Conservation (phyloP, 2,888 invertebrate genomes). For the Epistrophe eligans region DNA sequence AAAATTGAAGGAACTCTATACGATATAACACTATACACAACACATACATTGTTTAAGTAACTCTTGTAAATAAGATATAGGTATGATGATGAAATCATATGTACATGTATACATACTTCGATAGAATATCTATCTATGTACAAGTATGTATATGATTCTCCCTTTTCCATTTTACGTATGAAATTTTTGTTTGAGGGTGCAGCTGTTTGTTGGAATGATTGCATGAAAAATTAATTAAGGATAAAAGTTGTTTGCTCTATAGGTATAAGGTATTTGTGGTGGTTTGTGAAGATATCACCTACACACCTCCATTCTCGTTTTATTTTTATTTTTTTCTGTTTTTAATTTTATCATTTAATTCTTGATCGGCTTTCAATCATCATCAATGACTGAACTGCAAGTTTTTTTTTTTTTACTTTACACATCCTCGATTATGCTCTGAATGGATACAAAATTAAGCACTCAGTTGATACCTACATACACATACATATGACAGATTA, state of each 20-base stretch:
- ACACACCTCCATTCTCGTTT: background rate
- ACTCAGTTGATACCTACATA: background rate
- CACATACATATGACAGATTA: constrained; percentile 20
- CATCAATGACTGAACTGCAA: constrained; percentile 3
- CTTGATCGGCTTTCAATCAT: constrained; percentile 59
- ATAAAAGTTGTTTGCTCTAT: constrained; percentile 64
- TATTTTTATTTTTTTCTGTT: constrained; percentile 1
- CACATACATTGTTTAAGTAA: background rate
- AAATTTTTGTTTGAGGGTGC: constrained; percentile 51
- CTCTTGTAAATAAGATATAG: background rate
- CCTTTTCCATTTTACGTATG: constrained; percentile 49
- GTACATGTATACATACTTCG: background rate
- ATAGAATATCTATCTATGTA: background rate
- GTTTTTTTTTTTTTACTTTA: background rate
- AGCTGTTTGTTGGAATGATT: constrained; percentile 63
- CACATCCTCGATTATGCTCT: background rate
- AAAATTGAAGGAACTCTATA: constrained; percentile 42
- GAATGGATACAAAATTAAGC: constrained; percentile 13
- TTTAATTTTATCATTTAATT: constrained; percentile 58
- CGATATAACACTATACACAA: background rate
- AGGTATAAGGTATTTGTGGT: constrained; percentile 23
- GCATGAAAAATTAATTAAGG: constrained; percentile 75
- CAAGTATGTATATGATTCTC: background rate
- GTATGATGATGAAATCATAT: background rate
- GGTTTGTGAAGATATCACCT: background rate